Evolutionary conservation across 1,140 invertebrate genomes (phyloP).

Genomic region (Cotesia vestalis): DNA sequence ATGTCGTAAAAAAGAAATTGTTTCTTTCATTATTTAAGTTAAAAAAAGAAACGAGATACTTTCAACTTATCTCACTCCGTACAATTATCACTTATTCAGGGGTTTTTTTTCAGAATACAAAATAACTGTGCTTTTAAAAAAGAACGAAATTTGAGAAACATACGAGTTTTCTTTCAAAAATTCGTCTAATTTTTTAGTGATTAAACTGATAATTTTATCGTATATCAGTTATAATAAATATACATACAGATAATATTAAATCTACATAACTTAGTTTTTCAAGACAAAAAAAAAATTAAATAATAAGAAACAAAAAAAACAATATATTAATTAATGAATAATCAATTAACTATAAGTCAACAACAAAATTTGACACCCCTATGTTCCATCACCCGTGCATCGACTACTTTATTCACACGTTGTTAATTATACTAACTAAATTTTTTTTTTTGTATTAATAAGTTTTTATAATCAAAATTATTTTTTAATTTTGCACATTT

Average conservation of each 20-base stretch:
- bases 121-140: too few species aligned
- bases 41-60: too few species aligned
- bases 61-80: too few species aligned
- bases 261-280: background rate
- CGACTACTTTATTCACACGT: conserved; percentile 29
- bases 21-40: too few species aligned
- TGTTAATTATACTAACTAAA: conserved; percentile 4
- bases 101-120: too few species aligned
- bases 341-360: conserved; percentile 23
- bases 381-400: conserved; percentile 37
- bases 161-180: too few species aligned
- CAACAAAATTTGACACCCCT: conserved; percentile 32
- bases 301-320: conserved; percentile 22
- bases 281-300: background rate
- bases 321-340: conserved; percentile 27
- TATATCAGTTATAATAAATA: background rate
- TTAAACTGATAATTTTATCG: too few species aligned
- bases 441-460: background rate
- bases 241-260: conserved; percentile 6
- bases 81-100: too few species aligned
- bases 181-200: too few species aligned
- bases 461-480: background rate
- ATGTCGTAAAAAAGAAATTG: background rate
- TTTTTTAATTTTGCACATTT: conserved; percentile 1
- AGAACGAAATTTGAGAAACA: too few species aligned